Base-by-base conservation (phyloP, 53 echinoderm and acorn worm genomes). In the Antedon mediterranea region DNA sequence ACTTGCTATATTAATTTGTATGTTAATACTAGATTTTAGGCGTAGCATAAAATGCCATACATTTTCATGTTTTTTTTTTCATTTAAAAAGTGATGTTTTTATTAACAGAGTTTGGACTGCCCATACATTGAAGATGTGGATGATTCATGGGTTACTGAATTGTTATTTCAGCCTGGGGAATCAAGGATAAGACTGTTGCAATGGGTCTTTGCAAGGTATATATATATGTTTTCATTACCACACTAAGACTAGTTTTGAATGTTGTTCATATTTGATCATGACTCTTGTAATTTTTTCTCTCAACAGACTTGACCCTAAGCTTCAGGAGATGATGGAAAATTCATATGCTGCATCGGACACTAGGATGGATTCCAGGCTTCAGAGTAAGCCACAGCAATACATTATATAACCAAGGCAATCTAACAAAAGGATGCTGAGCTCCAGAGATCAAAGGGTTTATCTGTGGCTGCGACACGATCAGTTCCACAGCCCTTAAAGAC, bases 101-200 rank as follows among this genome's bases (percentile, higher is more conserved):
- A 2, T 5, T 31, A 4, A 76, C 15, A 94, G 95, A 85, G 85
- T 13, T 87, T 94, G 29, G 95, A 89, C 33, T 94, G 95, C 43
- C 95, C 95, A 27, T 87, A 87, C 71, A 85, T 85, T 18, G 95
- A 94, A 76, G 95, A 91, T 32, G 95, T 94, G 18, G 95, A 94
- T 77, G 95, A 94, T 71, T 83, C 91, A 8, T 94, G 95, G 95
- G 88, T 94, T 26, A 75, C 82, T 26, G 91, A 94, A 31, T 81
- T 94, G 30, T 85, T 94, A 43, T 91, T 89, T 57, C 87, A 89
- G 70, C 91, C 90, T 27, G 95, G 95, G 74, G 95, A 94, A 33
- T 88, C 95, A 41, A 91, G 95, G 34, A 91, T 94, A 70, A 85
- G 91, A 82, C 81, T 94, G 26, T 81, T 94, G 6, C 91, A 91